Percentiles rank a stretch among this genome's conserved stretches.
phyloP scores from a whole-genome alignment of 2,113 vertebrate species.

The Taxidea taxus region DNA sequence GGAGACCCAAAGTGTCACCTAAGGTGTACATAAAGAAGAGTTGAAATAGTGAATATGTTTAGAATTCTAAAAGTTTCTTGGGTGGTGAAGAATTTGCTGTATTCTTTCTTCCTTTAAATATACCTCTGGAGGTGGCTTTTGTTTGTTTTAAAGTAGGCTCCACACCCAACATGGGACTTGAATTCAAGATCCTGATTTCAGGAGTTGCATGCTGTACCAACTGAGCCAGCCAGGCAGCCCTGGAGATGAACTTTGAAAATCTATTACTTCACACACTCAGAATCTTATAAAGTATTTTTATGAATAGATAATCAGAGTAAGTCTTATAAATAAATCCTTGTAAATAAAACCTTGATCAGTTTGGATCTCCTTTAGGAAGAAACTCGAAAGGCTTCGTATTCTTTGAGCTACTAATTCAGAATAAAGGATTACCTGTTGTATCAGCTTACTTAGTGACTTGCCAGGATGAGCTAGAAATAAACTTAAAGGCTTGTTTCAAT shows the following conservation, averaged over 20 bases:
- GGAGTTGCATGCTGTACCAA: neutral
- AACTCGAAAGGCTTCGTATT: neutral
- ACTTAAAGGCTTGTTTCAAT: constrained; percentile 8
- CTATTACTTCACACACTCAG: neutral
- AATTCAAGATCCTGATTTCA: neutral
- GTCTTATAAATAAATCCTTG: neutral
- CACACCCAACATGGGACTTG: neutral
- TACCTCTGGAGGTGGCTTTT: neutral
- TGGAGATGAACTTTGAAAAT: neutral
- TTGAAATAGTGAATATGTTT: neutral
- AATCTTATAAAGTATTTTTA: neutral
- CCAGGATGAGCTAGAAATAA: neutral
- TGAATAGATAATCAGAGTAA: neutral
- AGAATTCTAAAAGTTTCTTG: neutral
- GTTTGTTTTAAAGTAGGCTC: neutral
- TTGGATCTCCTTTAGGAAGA: constrained; percentile 3
- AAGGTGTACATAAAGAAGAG: neutral
- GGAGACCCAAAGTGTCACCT: neutral
- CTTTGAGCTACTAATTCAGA: neutral
- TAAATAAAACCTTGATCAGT: constrained; percentile 11
- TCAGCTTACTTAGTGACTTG: neutral
- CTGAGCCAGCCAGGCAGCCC: neutral
- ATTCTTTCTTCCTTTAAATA: constrained; percentile 11
- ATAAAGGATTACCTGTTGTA: neutral
- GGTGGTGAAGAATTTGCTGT: neutral